Conservation (phyloP, 2,797 vertebrate species). For the Oreonectes daqikongensis region DNA sequence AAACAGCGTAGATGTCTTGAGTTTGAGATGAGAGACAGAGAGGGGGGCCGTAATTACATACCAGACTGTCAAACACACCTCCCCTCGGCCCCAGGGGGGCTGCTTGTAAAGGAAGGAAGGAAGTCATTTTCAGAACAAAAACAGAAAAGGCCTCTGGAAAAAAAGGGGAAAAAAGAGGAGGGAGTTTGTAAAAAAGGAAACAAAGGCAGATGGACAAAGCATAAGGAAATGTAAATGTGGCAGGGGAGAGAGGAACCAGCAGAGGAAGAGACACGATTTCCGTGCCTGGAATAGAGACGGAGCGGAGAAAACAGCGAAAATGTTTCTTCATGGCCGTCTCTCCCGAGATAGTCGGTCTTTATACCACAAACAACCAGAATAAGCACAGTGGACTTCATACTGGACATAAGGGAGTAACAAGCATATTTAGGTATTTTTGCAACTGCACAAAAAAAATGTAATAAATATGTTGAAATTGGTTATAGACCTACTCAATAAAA, state of each 20-base stretch:
- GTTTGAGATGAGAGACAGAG: slow-evolving; percentile 38
- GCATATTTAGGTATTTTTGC: too few relatives aligned
- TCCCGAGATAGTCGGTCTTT: slow-evolving; percentile 42
- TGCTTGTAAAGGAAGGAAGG: slow-evolving; percentile 65
- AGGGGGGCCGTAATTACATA: slow-evolving; percentile 56
- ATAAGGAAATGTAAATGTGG: slow-evolving; percentile 59
- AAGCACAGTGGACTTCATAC: slow-evolving; percentile 22
- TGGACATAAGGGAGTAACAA: neutral
- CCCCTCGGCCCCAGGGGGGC: slow-evolving; percentile 57
- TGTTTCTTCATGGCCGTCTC: slow-evolving; percentile 16
- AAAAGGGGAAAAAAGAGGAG: slow-evolving; percentile 33
- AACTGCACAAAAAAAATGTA: neutral
- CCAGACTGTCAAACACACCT: slow-evolving; percentile 56
- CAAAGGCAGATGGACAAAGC: slow-evolving; percentile 57
- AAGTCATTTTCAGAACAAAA: slow-evolving; percentile 64
- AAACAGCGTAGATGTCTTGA: slow-evolving; percentile 23
- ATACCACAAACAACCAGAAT: neutral
- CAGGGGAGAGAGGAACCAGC: slow-evolving; percentile 44
- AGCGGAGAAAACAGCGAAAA: slow-evolving; percentile 13
- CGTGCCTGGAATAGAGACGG: slow-evolving; percentile 50
- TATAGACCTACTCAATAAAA: neutral
- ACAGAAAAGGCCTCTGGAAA: slow-evolving; percentile 55
- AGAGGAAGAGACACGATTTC: slow-evolving; percentile 53
- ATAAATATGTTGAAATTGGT: neutral
- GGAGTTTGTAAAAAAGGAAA: slow-evolving; percentile 35